A percentile compares a stretch with the other conserved stretches of the same genome.
Evolutionary conservation across 2,888 invertebrate species (phyloP).

Genomic region (Stenoptilia bipunctidactyla): DNA sequence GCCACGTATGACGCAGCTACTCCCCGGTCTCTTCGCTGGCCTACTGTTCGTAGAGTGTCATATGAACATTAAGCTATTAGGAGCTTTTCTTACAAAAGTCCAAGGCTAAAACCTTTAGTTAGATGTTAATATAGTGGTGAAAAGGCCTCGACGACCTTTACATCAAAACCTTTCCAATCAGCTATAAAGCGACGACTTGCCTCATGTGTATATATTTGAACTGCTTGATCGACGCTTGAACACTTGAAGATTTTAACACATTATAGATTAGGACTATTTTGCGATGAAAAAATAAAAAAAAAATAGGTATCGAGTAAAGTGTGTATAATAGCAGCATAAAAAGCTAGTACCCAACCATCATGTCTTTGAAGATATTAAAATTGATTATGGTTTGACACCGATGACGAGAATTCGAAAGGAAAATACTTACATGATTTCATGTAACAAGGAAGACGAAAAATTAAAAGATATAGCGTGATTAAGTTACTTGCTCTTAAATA

Average conservation of each 20-base stretch:
- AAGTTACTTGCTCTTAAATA: too few relatives aligned
- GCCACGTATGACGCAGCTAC: constrained; percentile 39
- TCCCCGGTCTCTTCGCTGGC: constrained; percentile 12
- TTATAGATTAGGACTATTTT: too few relatives aligned
- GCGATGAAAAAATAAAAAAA: too few relatives aligned
- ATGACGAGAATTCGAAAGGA: too few relatives aligned
- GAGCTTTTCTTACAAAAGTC: constrained; percentile 25
- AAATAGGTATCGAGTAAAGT: too few relatives aligned
- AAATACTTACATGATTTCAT: too few relatives aligned
- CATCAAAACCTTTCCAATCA: constrained; percentile 14
- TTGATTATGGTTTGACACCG: too few relatives aligned
- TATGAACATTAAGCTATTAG: constrained; percentile 22
- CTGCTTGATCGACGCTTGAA: constrained; percentile 49
- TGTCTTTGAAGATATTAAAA: too few relatives aligned
- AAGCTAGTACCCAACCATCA: too few relatives aligned
- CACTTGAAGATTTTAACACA: neutral
- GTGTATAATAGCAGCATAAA: too few relatives aligned
- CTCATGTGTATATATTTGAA: constrained; percentile 42
- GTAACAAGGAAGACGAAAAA: too few relatives aligned
- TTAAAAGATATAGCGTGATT: too few relatives aligned
- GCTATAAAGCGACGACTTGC: constrained; percentile 29
- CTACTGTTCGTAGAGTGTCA: constrained; percentile 24
- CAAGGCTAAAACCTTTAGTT: constrained; percentile 15
- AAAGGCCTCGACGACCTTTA: constrained; percentile 24
- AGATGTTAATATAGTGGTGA: constrained; percentile 26